phyloP scores from a whole-genome alignment of 2,113 vertebrate genomes.

The Tachysurus fulvidraco region DNA sequence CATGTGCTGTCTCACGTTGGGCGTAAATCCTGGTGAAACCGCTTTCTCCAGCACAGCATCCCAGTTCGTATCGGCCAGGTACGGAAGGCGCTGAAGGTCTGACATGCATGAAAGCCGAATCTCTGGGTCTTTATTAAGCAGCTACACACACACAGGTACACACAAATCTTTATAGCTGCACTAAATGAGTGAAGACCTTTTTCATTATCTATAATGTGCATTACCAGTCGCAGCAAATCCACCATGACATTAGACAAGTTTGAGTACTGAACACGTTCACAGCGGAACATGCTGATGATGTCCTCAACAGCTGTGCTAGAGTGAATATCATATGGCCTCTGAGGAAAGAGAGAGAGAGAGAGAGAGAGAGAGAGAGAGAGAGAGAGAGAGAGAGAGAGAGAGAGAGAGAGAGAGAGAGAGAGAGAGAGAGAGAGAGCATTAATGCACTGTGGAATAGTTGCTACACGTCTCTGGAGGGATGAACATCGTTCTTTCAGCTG shows the following conservation, averaged over 20 bases:
- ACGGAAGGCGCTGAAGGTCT: conserved; percentile 79
- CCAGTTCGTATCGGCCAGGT: conserved; percentile 81
- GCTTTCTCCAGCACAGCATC: conserved; percentile 82
- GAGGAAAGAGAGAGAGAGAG: conserved; percentile 20
- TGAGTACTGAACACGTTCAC: conserved; percentile 86
- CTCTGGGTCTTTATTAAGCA: conserved; percentile 90
- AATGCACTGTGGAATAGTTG: neutral
- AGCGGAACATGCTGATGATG: conserved; percentile 89
- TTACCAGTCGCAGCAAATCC: conserved; percentile 88
- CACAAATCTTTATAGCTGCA: neutral
- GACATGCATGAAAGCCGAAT: conserved; percentile 84
- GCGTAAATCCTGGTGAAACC: conserved; percentile 87
- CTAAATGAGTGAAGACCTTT: neutral
- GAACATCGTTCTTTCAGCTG: neutral
- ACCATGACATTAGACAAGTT: conserved; percentile 89
- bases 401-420: no score
- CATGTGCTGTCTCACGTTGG: conserved; percentile 79
- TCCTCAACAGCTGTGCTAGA: conserved; percentile 87
- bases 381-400: neutral
- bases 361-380: neutral
- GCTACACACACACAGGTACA: conserved; percentile 66
- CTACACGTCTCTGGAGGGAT: neutral
- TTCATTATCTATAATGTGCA: neutral
- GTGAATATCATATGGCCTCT: conserved; percentile 95
- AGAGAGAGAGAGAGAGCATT: neutral